A percentile compares a stretch with the other conserved stretches of the same genome.
Conservation (phyloP, 1,140 invertebrate genomes). For the Drosophila takahashii region DNA sequence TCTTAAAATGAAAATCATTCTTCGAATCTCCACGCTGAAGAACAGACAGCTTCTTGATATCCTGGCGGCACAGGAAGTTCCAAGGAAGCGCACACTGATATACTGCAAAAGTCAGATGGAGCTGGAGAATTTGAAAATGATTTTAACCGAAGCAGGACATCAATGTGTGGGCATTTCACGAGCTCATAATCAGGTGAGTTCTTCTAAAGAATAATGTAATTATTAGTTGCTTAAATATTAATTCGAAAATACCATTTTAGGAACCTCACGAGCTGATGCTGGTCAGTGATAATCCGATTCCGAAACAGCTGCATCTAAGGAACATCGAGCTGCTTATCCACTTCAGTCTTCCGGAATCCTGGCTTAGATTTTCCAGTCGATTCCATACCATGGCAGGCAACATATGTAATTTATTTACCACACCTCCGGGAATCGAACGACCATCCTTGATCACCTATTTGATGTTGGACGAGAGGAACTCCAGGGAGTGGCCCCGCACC, state of each 20-base stretch:
- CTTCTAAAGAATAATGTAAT: not conserved
- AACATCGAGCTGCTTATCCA: constrained; percentile 55
- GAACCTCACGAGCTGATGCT: constrained; percentile 34
- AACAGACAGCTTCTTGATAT: not conserved
- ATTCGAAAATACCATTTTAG: constrained; percentile 2
- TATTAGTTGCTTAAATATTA: not conserved
- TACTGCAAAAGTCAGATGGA: constrained; percentile 40
- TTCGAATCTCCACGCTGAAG: constrained; percentile 22
- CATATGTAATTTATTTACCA: constrained; percentile 37
- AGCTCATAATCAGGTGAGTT: constrained; percentile 11
- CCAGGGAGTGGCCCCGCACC: constrained; percentile 10
- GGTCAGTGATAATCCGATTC: constrained; percentile 15
- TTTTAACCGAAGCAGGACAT: constrained; percentile 6
- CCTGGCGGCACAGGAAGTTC: not conserved
- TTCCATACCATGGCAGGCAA: constrained; percentile 38
- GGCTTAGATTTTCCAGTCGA: constrained; percentile 43
- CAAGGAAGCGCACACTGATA: constrained; percentile 31
- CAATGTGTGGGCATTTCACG: constrained; percentile 25
- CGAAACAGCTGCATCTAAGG: not conserved
- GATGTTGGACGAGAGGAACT: constrained; percentile 48
- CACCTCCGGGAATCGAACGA: too few species aligned
- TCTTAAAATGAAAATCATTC: constrained; percentile 18
- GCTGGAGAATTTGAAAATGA: not conserved
- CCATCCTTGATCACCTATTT: constrained; percentile 15
- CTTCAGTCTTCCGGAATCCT: constrained; percentile 43